Conservation (phyloP, 2,888 invertebrate genomes). For the Diarsia brunnea region DNA sequence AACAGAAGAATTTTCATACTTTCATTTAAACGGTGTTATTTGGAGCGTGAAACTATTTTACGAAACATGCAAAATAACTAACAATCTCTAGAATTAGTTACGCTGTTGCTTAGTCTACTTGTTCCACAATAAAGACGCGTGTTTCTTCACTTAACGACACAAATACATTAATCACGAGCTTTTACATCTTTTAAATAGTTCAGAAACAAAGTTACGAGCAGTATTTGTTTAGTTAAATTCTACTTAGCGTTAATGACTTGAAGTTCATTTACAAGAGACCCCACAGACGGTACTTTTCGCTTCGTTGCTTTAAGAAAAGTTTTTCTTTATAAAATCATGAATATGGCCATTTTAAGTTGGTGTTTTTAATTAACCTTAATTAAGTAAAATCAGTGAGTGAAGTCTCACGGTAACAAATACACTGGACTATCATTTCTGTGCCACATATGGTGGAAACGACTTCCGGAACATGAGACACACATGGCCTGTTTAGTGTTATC, state of each 20-base stretch:
- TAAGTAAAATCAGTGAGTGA: slow-evolving; percentile 76
- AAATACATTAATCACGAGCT: slow-evolving; percentile 83
- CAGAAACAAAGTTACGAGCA: slow-evolving; percentile 49
- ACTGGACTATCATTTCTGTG: slow-evolving; percentile 73
- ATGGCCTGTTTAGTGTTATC: slow-evolving; percentile 59
- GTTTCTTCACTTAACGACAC: slow-evolving; percentile 87
- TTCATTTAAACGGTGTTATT: slow-evolving; percentile 86
- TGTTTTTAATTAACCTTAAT: slow-evolving; percentile 87
- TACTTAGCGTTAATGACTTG: slow-evolving; percentile 55
- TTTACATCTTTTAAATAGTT: slow-evolving; percentile 64
- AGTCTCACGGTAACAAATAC: slow-evolving; percentile 81
- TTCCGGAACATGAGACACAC: slow-evolving; percentile 64
- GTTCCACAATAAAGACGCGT: slow-evolving; percentile 83
- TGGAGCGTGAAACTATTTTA: slow-evolving; percentile 90
- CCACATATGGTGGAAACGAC: slow-evolving; percentile 60
- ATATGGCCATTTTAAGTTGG: slow-evolving; percentile 65
- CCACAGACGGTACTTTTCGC: slow-evolving; percentile 49
- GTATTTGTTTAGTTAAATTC: slow-evolving; percentile 58
- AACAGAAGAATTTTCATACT: slow-evolving; percentile 83
- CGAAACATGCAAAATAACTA: slow-evolving; percentile 91
- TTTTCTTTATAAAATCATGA: slow-evolving; percentile 69
- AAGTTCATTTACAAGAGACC: slow-evolving; percentile 49
- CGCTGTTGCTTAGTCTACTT: slow-evolving; percentile 88
- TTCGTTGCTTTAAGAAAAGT: slow-evolving; percentile 51
- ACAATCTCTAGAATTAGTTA: slow-evolving; percentile 90